These are phyloP conservation scores for Conops quadrifasciatus DNA, from an alignment of 2,888 invertebrate species.

Conservation along the genomic window DNA sequence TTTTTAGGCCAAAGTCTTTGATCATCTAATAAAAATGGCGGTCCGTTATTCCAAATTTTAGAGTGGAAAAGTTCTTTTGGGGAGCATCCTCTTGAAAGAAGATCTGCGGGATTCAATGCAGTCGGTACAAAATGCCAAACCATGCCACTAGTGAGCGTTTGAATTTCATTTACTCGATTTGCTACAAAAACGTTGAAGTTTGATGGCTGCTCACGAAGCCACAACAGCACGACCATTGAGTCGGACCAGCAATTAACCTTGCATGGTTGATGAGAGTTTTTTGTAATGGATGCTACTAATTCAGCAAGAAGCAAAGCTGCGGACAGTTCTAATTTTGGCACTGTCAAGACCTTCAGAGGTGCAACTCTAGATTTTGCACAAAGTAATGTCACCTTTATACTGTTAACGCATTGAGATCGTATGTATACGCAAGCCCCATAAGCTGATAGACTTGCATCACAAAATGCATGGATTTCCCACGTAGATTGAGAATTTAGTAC, in stretches of 20 bases:
- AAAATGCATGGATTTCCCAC: slow-evolving; percentile 5
- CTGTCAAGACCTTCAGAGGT: slow-evolving; percentile 20
- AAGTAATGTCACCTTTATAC: background rate
- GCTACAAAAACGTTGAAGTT: slow-evolving; percentile 28
- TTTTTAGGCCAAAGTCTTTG: slow-evolving; percentile 1
- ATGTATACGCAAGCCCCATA: too few relatives aligned
- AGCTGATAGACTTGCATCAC: slow-evolving; percentile 1
- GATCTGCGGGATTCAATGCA: slow-evolving; percentile 30
- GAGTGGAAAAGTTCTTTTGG: slow-evolving; percentile 34
- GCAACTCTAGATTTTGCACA: slow-evolving; percentile 27
- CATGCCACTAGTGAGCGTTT: slow-evolving; percentile 31
- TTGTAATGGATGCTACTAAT: background rate
- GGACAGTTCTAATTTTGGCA: slow-evolving; percentile 27
- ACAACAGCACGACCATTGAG: slow-evolving; percentile 22
- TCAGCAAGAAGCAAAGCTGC: slow-evolving; percentile 20
- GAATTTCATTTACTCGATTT: slow-evolving; percentile 17
- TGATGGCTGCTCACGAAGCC: slow-evolving; percentile 26
- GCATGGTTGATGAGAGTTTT: background rate
- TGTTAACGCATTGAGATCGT: background rate
- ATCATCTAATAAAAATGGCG: background rate
- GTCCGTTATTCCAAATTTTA: slow-evolving; percentile 32
- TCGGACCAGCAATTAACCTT: slow-evolving; percentile 29
- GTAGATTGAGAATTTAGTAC: too few relatives aligned
- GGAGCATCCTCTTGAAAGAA: slow-evolving; percentile 35
- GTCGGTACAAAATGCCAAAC: slow-evolving; percentile 38